Evolutionary conservation across 2,797 vertebrate species (phyloP).

Genomic region (Sebastes matsubarae): DNA sequence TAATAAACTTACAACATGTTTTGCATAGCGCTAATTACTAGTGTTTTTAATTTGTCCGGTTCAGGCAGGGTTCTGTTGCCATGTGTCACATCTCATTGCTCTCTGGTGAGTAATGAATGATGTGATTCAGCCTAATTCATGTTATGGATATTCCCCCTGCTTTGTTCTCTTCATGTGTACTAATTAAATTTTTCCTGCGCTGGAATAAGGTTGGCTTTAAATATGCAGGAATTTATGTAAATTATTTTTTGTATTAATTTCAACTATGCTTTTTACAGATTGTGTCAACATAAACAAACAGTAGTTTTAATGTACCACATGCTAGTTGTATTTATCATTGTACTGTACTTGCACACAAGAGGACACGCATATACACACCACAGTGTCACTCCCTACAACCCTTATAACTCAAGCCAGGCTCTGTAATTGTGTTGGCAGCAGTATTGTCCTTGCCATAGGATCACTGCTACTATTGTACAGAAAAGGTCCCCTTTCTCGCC

Average conservation of each 20-base stretch:
- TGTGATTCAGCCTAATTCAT: slow-evolving; percentile 76
- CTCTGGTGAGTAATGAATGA: slow-evolving; percentile 82
- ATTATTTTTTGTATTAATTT: slow-evolving; percentile 58
- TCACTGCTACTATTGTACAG: slow-evolving; percentile 84
- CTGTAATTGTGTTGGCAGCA: slow-evolving; percentile 79
- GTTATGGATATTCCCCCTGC: slow-evolving; percentile 74
- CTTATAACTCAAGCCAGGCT: slow-evolving; percentile 74
- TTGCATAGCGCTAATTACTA: slow-evolving; percentile 87
- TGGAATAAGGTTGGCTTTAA: slow-evolving; percentile 53
- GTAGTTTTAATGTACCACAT: slow-evolving; percentile 50
- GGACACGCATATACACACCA: slow-evolving; percentile 38
- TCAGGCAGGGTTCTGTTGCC: slow-evolving; percentile 78
- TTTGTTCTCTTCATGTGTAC: slow-evolving; percentile 67
- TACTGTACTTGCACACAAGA: slow-evolving; percentile 42
- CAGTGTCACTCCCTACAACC: slow-evolving; percentile 62
- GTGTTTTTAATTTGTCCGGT: slow-evolving; percentile 86
- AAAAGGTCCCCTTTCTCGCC: slow-evolving; percentile 83
- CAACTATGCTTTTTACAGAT: slow-evolving; percentile 23
- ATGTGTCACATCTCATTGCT: slow-evolving; percentile 81
- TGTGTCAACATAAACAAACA: slow-evolving; percentile 55
- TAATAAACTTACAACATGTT: slow-evolving; percentile 85
- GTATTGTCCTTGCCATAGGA: slow-evolving; percentile 82
- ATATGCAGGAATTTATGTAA: slow-evolving; percentile 58
- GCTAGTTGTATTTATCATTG: slow-evolving; percentile 56
- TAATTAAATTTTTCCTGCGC: slow-evolving; percentile 66